phyloP scores from a whole-genome alignment of 2,797 vertebrate species.

The Garrulus glandarius region DNA sequence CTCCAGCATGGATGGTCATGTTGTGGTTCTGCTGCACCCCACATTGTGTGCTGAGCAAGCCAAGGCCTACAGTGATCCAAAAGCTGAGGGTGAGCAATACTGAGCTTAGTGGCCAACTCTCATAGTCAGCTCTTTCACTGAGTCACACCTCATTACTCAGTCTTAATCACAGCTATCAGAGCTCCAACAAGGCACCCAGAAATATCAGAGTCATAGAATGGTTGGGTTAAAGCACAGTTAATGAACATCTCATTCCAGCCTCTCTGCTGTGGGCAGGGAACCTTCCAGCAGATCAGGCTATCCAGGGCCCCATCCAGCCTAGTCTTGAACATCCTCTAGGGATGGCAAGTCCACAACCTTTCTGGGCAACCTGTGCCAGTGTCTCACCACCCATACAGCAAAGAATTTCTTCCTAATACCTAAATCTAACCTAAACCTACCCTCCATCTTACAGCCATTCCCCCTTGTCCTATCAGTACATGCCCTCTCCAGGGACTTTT shows the following conservation, averaged over 20 bases:
- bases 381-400: not conserved
- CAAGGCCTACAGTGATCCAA: not conserved
- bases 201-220: not conserved
- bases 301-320: not conserved
- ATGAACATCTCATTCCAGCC: not conserved
- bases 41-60: not conserved
- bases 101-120: not conserved
- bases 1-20: not conserved
- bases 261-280: not conserved
- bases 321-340: no score
- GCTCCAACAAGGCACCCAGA: not conserved
- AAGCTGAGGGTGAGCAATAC: not conserved
- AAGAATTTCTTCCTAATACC: not conserved
- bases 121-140: not conserved
- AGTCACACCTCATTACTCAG: not conserved
- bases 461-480: not conserved
- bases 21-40: not conserved
- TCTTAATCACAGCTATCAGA: not conserved
- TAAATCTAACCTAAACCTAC: not conserved
- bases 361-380: not conserved
- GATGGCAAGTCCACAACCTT: not conserved
- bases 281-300: not conserved
- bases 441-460: not conserved
- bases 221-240: not conserved
- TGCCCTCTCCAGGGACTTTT: not conserved